Percentiles rank a stretch among this genome's conserved stretches.
These are phyloP conservation scores for Andrena trimmerana DNA, from an alignment of 2,888 invertebrate species.

Conservation along the genomic window DNA sequence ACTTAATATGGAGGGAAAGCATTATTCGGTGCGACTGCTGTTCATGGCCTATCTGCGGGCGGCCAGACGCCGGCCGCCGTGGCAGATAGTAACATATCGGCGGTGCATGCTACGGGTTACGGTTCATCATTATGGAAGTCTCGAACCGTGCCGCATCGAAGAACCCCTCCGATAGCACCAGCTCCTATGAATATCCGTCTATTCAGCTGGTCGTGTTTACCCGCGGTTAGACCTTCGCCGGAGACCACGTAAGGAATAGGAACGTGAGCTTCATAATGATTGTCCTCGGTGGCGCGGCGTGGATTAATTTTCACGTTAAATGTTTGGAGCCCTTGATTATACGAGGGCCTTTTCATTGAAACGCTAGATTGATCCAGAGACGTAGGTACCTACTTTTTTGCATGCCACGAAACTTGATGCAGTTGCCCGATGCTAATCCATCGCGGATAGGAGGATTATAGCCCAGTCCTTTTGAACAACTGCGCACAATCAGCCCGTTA, in stretches of 20 bases:
- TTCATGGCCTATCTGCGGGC: slow-evolving; percentile 67
- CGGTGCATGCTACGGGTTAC: slow-evolving; percentile 77
- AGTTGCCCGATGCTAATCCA: neutral
- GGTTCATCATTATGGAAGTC: slow-evolving; percentile 81
- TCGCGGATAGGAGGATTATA: neutral
- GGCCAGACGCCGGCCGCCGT: slow-evolving; percentile 63
- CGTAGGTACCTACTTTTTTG: neutral
- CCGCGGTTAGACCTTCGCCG: slow-evolving; percentile 41
- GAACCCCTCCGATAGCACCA: slow-evolving; percentile 56
- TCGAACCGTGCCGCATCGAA: slow-evolving; percentile 64
- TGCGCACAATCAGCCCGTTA: slow-evolving; percentile 31
- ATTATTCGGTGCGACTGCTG: slow-evolving; percentile 66
- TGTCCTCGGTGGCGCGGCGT: neutral
- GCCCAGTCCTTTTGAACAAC: neutral
- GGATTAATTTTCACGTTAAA: slow-evolving; percentile 33
- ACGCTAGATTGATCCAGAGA: neutral
- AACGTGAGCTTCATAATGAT: slow-evolving; percentile 64
- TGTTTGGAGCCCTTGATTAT: neutral
- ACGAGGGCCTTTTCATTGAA: neutral
- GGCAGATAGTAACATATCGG: slow-evolving; percentile 76
- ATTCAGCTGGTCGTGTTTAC: slow-evolving; percentile 72
- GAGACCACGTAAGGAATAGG: slow-evolving; percentile 62
- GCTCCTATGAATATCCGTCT: slow-evolving; percentile 71
- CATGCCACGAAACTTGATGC: neutral
- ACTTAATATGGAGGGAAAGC: slow-evolving; percentile 77